Conservation (phyloP, 2,113 vertebrate species). For the Patagioenas fasciata region DNA sequence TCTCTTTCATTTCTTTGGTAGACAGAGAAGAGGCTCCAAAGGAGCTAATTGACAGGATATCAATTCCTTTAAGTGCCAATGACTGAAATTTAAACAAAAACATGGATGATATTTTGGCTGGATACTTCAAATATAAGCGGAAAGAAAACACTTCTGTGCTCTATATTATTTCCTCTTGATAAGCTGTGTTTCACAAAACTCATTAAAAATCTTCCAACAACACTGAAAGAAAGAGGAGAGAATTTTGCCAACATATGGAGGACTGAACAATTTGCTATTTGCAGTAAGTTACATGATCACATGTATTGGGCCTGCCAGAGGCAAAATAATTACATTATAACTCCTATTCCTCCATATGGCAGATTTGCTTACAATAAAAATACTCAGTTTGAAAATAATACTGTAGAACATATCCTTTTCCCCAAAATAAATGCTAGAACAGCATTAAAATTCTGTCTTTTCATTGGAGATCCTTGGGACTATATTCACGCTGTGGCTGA, state of each 20-base stretch:
- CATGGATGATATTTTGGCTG: not conserved
- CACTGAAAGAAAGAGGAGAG: not conserved
- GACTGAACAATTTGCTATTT: not conserved
- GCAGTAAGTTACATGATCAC: not conserved
- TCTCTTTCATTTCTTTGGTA: conserved; percentile 72
- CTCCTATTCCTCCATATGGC: not conserved
- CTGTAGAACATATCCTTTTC: not conserved
- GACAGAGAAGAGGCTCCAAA: conserved; percentile 76
- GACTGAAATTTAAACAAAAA: conserved; percentile 63
- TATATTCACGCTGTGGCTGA: not conserved
- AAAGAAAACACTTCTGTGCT: not conserved
- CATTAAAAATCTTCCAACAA: not conserved
- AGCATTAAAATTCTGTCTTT: not conserved
- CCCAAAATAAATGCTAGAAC: not conserved
- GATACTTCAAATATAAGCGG: not conserved
- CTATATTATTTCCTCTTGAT: not conserved
- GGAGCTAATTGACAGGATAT: conserved; percentile 77
- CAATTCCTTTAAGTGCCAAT: conserved; percentile 74
- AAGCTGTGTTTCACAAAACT: not conserved
- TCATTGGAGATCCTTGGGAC: not conserved
- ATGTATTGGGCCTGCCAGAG: not conserved
- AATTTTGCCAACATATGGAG: not conserved
- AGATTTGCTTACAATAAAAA: not conserved
- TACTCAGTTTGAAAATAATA: not conserved
- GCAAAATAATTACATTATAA: not conserved